These are phyloP conservation scores for Picathartes gymnocephalus DNA, from an alignment of 2,113 vertebrate species.

Conservation along the genomic window DNA sequence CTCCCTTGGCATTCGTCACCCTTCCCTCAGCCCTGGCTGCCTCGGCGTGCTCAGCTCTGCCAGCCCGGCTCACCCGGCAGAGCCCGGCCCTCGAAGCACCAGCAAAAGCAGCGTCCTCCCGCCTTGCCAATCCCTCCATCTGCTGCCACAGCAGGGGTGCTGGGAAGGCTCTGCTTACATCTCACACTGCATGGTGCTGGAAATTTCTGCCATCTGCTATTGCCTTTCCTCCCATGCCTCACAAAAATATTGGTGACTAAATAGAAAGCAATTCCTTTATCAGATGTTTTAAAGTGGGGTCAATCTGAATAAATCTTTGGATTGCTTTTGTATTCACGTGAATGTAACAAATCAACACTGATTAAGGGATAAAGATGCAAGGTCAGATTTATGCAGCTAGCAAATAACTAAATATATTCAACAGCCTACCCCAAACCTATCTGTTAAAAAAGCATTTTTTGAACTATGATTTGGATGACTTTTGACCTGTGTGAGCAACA, in stretches of 20 bases:
- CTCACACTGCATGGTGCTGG: background rate
- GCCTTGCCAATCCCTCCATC: background rate
- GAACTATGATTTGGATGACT: background rate
- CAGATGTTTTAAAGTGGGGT: background rate
- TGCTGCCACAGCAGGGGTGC: constrained; percentile 11
- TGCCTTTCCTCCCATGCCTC: background rate
- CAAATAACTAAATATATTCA: background rate
- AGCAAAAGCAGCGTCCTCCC: background rate
- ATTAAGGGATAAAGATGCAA: background rate
- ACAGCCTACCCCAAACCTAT: background rate
- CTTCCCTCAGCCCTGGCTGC: background rate
- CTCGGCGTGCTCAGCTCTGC: accelerated
- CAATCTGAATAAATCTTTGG: background rate
- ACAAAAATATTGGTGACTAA: background rate
- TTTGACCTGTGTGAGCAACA: background rate
- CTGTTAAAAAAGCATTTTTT: background rate
- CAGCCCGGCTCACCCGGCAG: background rate
- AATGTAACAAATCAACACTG: background rate
- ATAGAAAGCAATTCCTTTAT: background rate
- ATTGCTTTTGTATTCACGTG: background rate
- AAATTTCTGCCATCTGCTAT: constrained; percentile 39
- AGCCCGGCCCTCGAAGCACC: background rate
- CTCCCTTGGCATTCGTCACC: background rate
- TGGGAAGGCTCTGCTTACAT: background rate
- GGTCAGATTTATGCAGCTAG: background rate